Evolutionary conservation across 1,140 invertebrate species (phyloP).

Genomic region (Heliothis virescens): DNA sequence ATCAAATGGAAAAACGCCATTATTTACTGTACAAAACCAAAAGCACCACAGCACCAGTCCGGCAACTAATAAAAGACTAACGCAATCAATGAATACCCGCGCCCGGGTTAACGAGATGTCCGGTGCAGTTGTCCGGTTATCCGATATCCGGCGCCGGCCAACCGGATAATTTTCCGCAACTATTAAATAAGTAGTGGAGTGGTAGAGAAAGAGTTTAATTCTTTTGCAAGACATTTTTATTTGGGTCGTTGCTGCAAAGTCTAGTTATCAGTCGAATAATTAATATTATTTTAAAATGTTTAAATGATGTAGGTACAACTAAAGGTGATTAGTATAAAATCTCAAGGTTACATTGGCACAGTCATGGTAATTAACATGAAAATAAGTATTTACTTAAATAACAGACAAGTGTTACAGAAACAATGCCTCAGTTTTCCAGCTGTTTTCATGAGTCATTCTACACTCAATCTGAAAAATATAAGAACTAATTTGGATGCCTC

Average conservation of each 20-base stretch:
- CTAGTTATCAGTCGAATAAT: too few species aligned
- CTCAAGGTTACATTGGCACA: not conserved
- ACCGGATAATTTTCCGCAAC: slow-evolving; percentile 4
- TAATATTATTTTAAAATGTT: too few species aligned
- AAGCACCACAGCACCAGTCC: not conserved
- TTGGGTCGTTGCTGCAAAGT: too few species aligned
- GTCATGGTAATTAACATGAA: slow-evolving; percentile 14
- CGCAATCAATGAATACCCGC: slow-evolving; percentile 30
- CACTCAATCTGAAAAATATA: not conserved
- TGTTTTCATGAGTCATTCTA: not conserved
- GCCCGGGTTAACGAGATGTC: not conserved
- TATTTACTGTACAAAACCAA: not conserved
- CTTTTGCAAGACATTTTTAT: not conserved
- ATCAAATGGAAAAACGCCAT: not conserved
- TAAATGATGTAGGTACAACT: too few species aligned
- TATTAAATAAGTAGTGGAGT: not conserved
- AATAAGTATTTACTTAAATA: slow-evolving; percentile 5
- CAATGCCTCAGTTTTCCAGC: not conserved
- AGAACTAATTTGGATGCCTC: too few species aligned
- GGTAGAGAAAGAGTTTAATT: not conserved
- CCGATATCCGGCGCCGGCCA: not conserved
- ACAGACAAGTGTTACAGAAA: not conserved
- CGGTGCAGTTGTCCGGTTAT: not conserved
- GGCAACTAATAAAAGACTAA: slow-evolving; percentile 28
- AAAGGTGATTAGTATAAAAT: too few species aligned